These are phyloP conservation scores for Steatocranus sp. DNA, from an alignment of 2,797 vertebrate species.

Conservation along the genomic window DNA sequence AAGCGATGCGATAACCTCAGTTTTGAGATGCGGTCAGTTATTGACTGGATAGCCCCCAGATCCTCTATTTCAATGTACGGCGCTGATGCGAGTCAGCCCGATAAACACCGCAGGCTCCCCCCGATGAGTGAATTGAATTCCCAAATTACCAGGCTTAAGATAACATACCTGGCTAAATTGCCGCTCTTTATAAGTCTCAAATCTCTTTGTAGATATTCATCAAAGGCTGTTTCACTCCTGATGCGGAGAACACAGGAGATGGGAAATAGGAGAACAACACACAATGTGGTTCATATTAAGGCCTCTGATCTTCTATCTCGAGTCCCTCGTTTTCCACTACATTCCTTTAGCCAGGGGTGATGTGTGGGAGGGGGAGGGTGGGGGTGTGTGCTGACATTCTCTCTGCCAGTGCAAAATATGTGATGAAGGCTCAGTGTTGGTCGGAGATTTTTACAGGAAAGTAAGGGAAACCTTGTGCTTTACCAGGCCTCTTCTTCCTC, in stretches of 20 bases:
- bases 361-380: not conserved
- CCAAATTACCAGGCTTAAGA: slow-evolving; percentile 69
- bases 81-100: slow-evolving; percentile 10
- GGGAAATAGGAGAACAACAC: slow-evolving; percentile 54
- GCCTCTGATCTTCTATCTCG: slow-evolving; percentile 65
- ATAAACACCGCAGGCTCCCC: slow-evolving; percentile 46
- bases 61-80: slow-evolving; percentile 11
- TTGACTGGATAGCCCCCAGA: slow-evolving; percentile 25
- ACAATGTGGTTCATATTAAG: slow-evolving; percentile 61
- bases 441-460: slow-evolving; percentile 17
- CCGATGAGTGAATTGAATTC: slow-evolving; percentile 44
- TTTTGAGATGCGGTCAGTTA: slow-evolving; percentile 30
- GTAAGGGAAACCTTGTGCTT: not conserved
- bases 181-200: slow-evolving; percentile 53
- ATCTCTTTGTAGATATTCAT: slow-evolving; percentile 72
- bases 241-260: slow-evolving; percentile 52
- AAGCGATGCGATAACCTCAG: slow-evolving; percentile 16
- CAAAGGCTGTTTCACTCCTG: slow-evolving; percentile 59
- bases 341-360: slow-evolving; percentile 64
- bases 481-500: not conserved
- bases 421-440: slow-evolving; percentile 17
- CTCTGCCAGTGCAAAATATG: slow-evolving; percentile 18
- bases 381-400: not conserved
- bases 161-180: slow-evolving; percentile 70
- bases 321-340: slow-evolving; percentile 56